Percentiles rank a stretch among this genome's conserved stretches.
Conservation (phyloP, 2,113 vertebrate species). For the Anguilla rostrata region DNA sequence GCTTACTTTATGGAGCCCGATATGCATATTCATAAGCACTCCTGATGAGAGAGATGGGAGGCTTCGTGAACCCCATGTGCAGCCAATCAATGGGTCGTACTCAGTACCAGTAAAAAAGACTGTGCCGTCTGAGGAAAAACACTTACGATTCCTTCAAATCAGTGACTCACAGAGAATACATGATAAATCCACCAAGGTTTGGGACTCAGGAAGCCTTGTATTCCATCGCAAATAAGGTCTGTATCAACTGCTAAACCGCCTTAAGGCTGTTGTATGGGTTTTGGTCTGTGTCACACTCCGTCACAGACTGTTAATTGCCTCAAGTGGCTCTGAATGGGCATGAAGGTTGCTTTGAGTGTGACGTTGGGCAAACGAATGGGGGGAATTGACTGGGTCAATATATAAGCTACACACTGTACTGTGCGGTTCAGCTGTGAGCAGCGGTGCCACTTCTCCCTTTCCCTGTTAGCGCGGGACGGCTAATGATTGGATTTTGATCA, state of each 20-base stretch:
- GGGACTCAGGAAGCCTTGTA: too few relatives aligned
- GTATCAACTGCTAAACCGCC: background rate
- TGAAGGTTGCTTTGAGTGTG: background rate
- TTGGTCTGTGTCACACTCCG: background rate
- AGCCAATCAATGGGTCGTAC: background rate
- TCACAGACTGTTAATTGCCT: background rate
- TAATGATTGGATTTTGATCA: slow-evolving; percentile 56
- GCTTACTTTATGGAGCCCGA: background rate
- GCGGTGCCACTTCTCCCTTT: slow-evolving; percentile 34
- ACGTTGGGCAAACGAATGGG: background rate
- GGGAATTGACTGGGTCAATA: background rate
- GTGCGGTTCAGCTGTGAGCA: slow-evolving; percentile 56
- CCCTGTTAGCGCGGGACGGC: slow-evolving; percentile 46
- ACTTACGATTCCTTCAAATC: background rate
- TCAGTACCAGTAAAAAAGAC: background rate
- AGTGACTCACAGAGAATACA: background rate
- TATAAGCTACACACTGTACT: background rate
- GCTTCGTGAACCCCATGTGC: background rate
- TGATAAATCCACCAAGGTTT: background rate
- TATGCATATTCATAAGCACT: background rate
- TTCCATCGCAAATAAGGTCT: background rate
- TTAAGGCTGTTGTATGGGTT: background rate
- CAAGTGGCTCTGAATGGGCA: background rate
- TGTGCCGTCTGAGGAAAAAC: background rate
- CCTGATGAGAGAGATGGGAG: background rate